Base-by-base conservation (phyloP, 2,797 vertebrate genomes). In the Parauchenoglanis punctatus region DNA sequence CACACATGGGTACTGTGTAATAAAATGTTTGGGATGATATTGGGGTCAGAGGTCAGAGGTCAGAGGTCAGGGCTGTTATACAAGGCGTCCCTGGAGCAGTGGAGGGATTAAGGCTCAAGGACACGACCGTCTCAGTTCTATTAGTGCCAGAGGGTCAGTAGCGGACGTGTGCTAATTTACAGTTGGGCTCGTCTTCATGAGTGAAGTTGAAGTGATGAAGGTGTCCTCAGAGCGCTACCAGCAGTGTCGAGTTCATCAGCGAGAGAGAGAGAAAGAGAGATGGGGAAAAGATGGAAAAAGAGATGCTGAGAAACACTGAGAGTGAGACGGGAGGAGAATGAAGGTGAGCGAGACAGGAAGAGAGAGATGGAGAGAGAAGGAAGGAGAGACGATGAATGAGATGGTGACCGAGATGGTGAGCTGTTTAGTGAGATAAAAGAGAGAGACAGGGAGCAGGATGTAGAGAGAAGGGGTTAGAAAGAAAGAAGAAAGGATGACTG, bases 31-130 rank as follows among this genome's bases (percentile, higher is more conserved):
- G 35, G 78, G 56, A 49, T 65, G 59, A 82, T 18, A 49, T 11
- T 82, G 7, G 15, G 78, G 35, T 61, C 28, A 61, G 54, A 78
- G 76, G 77, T 80, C 28, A 61, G 54, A 78, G 76, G 77, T 80
- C 58, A 44, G 54, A 46, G 58, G 56, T 61, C 56, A 81, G 56
- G 13, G 35, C 18, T 61, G 58, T 81, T 15, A 10, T 56, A 28
- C 17, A 20, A 12, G 28, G 7, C 8, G 3, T 35, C 52, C 15
- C 31, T 44, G 56, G 56, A 59, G 28, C 28, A 35, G 77, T 35
- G 54, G 54, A 35, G n/a, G 35, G 35, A 49, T 58, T 5, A 35
- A 6, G 6, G 58, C 20, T 63, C 54, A 80, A 59, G 56, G 40
- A n/a, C 25, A 28, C 0, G 8, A 65, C 12, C 15, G 20, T 49